These are phyloP conservation scores for Varanus komodoensis DNA, from an alignment of 2,113 vertebrate genomes.

Conservation along the genomic window DNA sequence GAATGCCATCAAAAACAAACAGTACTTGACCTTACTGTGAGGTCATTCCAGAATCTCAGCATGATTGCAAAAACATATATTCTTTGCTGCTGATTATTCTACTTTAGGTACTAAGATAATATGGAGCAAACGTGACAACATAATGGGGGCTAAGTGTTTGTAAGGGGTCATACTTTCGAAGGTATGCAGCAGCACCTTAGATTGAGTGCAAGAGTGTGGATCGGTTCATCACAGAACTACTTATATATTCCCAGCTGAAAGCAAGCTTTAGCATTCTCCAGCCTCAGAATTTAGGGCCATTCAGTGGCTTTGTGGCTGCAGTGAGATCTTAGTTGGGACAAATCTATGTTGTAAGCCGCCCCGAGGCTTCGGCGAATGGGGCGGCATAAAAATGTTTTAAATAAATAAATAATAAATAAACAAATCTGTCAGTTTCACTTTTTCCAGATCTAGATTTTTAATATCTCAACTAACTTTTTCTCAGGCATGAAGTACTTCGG, in stretches of 20 bases:
- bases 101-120: neutral
- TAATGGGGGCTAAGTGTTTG: no score
- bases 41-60: neutral
- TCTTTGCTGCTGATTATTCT: neutral
- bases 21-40: neutral
- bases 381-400: no score
- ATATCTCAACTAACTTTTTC: neutral
- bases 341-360: no score
- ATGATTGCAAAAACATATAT: neutral
- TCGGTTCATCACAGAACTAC: no score
- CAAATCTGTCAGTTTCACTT: no score
- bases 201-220: no score
- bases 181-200: no score
- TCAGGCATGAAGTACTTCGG: neutral
- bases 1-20: neutral
- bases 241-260: neutral
- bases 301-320: neutral
- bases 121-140: neutral
- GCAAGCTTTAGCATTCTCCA: neutral
- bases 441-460: no score
- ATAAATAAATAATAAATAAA: no score
- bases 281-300: neutral
- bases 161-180: no score
- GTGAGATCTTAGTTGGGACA: neutral
- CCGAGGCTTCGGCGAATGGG: no score